A percentile compares a stretch with the other conserved stretches of the same genome.
phyloP scores from a whole-genome alignment of 2,888 invertebrate genomes.

The Dryobotodes eremita region DNA sequence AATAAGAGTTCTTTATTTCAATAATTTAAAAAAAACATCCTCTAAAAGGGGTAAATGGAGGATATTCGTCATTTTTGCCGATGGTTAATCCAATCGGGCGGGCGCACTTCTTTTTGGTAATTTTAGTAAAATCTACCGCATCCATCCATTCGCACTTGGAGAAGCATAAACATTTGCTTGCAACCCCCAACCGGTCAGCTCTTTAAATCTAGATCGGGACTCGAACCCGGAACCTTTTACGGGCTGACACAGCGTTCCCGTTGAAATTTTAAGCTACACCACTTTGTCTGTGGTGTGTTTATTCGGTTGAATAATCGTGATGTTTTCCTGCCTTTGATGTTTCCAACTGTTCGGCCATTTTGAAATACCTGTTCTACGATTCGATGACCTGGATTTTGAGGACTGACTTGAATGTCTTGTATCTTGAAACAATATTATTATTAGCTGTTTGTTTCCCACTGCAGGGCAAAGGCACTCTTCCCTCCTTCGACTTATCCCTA shows the following conservation, averaged over 20 bases:
- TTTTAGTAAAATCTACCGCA: conserved; percentile 22
- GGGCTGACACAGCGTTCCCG: conserved; percentile 68
- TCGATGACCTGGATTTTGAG: conserved; percentile 18
- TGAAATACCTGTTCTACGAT: conserved; percentile 15
- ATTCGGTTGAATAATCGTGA: conserved; percentile 65
- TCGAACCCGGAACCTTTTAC: conserved; percentile 70
- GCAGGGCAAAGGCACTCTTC: not conserved
- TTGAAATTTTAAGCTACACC: conserved; percentile 66
- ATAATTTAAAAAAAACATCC: no score
- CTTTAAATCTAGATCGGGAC: conserved; percentile 72
- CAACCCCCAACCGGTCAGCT: conserved; percentile 69
- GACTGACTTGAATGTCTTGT: not conserved
- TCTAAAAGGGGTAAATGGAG: no score
- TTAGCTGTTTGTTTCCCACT: not conserved
- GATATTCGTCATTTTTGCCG: not conserved
- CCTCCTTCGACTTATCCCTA: not conserved
- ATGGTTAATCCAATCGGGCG: not conserved
- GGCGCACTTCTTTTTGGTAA: no score
- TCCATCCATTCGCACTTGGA: conserved; percentile 26
- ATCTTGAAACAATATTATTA: not conserved
- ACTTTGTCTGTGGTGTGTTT: conserved; percentile 62
- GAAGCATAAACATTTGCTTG: conserved; percentile 69
- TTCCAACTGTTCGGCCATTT: conserved; percentile 11
- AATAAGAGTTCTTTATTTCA: not conserved
- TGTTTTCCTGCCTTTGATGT: conserved; percentile 61